phyloP scores from a whole-genome alignment of 2,113 vertebrate species.

The Mugil cephalus region DNA sequence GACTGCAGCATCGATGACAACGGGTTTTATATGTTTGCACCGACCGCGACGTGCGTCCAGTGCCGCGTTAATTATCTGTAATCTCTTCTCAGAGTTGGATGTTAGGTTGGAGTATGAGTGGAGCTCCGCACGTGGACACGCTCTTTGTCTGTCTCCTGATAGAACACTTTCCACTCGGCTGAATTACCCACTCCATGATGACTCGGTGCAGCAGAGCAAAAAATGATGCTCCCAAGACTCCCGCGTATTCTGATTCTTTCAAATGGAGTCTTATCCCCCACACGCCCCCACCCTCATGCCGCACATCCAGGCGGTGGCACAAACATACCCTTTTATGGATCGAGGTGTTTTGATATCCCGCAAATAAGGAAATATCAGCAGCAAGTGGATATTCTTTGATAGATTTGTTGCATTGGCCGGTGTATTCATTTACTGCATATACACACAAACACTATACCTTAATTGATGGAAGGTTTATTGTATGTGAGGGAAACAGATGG shows the following conservation, averaged over 20 bases:
- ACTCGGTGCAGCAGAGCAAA: conserved; percentile 78
- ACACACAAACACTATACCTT: not conserved
- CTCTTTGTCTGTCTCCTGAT: conserved; percentile 73
- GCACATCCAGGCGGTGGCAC: not conserved
- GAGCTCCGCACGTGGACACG: conserved; percentile 39
- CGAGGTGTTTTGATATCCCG: conserved; percentile 38
- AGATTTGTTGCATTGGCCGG: not conserved
- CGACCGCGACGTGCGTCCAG: conserved; percentile 1
- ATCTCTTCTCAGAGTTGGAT: conserved; percentile 49
- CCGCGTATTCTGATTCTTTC: conserved; percentile 72
- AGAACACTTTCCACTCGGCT: conserved; percentile 78
- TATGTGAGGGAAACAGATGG: no score
- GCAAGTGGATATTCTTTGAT: not conserved
- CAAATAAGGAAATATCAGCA: conserved; percentile 47
- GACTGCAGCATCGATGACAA: conserved; percentile 17
- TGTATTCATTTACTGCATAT: not conserved
- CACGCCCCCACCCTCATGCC: not conserved
- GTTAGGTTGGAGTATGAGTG: conserved; percentile 38
- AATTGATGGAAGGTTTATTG: no score
- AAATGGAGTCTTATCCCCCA: conserved; percentile 60
- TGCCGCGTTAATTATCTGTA: conserved; percentile 44
- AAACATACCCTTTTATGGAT: conserved; percentile 35
- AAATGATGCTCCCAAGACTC: conserved; percentile 76
- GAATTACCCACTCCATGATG: conserved; percentile 75
- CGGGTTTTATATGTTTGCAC: conserved; percentile 23